Base-by-base conservation (phyloP, 2,888 invertebrate genomes). In the Tiphia femorata region DNA sequence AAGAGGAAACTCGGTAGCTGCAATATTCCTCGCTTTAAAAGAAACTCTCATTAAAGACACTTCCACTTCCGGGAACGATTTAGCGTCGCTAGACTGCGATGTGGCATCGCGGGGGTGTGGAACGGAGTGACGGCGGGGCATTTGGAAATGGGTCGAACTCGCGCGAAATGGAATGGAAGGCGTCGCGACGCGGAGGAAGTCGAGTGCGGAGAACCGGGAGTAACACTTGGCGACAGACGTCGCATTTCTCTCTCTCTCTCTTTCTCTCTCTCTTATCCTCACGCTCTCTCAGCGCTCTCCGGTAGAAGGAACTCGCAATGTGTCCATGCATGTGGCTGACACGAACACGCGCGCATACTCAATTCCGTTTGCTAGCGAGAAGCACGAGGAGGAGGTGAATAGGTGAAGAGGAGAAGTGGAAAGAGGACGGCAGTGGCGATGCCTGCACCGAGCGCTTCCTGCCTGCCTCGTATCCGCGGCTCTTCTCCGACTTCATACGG, bases 221-320 rank as follows among this genome's bases (percentile, higher is more conserved):
- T 67, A 65, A 67, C 54, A 64, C 58, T 66, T 35, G 57, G 19
- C 65, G 55, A 61, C 57, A 64, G 55, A 14, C 33, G 6, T 14
- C 25, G n/a, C 23, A 23, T 12, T 19, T 21, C 12, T 33, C 21
- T 21, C 23, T 33, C 46, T 14, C n/a, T 4, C 8, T 3, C 44
- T 1, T 19, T 20, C 43, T 29, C 29, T 17, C 29, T 29, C 8
- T 29, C 29, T 29, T 17, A n/a, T 20, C 25, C 25, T 6, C 25
- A 25, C 8, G n/a, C 30, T 30, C 30, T 3, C 30, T 5, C 10
- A 4, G n/a, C n/a, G n/a, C n/a, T n/a, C n/a, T n/a, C n/a, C n/a
- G n/a, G n/a, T n/a, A n/a, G n/a, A n/a, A n/a, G n/a, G n/a, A n/a
- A n/a, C 4, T 8, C 30, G 3, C 12, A n/a, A 10, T 30, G 3